These are phyloP conservation scores for Amphiprion clarkii DNA, from an alignment of 2,797 vertebrate genomes.

Conservation along the genomic window DNA sequence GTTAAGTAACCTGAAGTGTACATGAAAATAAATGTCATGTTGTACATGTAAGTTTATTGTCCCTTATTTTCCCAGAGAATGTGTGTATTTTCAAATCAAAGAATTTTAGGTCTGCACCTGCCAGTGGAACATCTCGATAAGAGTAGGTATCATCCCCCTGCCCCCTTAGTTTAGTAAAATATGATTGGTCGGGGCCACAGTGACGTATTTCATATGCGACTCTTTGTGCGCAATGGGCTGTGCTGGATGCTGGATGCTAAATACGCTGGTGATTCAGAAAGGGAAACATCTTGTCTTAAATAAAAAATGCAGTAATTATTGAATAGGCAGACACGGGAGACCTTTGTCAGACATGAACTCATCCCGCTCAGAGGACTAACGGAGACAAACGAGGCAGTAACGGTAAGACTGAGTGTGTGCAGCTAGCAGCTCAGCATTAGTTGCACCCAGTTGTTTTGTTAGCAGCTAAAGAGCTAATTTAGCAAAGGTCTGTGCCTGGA, in stretches of 20 bases:
- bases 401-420: conserved; percentile 22
- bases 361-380: neutral
- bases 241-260: conserved; percentile 17
- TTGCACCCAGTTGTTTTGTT: conserved; percentile 18
- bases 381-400: neutral
- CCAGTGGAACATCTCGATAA: no score
- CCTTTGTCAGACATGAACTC: neutral
- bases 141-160: no score
- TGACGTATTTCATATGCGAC: conserved; percentile 63
- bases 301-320: fast-evolving
- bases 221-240: neutral
- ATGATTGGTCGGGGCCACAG: conserved; percentile 10
- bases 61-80: no score
- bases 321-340: fast-evolving
- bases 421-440: conserved; percentile 10
- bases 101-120: no score
- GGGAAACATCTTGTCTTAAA: neutral
- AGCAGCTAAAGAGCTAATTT: neutral
- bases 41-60: no score
- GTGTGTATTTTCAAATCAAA: no score
- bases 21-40: no score
- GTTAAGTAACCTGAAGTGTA: no score
- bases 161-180: neutral
- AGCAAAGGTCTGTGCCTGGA: neutral
- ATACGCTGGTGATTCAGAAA: neutral